These are phyloP conservation scores for Candoia aspera DNA, from an alignment of 2,113 vertebrate genomes.

Conservation along the genomic window DNA sequence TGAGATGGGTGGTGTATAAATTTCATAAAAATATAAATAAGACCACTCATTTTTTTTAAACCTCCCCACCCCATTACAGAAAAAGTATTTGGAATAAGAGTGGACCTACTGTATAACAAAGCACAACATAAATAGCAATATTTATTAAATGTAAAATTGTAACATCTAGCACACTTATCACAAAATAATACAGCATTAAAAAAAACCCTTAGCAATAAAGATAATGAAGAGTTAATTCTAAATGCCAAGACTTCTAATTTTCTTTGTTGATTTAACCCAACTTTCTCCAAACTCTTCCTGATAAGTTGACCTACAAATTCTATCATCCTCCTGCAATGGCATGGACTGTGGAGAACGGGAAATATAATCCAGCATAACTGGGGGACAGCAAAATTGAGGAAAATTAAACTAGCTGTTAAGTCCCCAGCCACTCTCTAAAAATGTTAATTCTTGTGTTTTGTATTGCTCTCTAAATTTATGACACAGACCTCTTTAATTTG, in stretches of 20 bases:
- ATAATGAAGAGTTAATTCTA: not conserved
- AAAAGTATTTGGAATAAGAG: not conserved
- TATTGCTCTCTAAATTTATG: not conserved
- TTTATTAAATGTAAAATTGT: not conserved
- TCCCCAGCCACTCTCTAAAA: not conserved
- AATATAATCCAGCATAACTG: not conserved
- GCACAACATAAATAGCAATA: not conserved
- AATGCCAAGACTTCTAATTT: not conserved
- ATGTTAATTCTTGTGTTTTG: not conserved
- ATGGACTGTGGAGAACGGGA: not conserved
- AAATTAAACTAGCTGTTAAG: not conserved
- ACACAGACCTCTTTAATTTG: not conserved
- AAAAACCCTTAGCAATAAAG: not conserved
- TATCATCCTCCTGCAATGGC: not conserved
- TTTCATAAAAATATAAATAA: too few relatives aligned
- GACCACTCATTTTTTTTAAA: too few relatives aligned
- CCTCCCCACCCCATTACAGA: not conserved
- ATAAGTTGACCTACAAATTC: not conserved
- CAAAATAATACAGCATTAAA: not conserved
- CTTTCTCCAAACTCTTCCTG: not conserved
- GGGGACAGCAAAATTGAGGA: not conserved
- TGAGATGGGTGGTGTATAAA: too few relatives aligned
- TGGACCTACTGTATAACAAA: not conserved
- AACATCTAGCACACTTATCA: not conserved
- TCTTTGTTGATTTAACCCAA: not conserved